Evolutionary conservation across 2,113 vertebrate species (phyloP).

Genomic region (Eulacestoma nigropectus): DNA sequence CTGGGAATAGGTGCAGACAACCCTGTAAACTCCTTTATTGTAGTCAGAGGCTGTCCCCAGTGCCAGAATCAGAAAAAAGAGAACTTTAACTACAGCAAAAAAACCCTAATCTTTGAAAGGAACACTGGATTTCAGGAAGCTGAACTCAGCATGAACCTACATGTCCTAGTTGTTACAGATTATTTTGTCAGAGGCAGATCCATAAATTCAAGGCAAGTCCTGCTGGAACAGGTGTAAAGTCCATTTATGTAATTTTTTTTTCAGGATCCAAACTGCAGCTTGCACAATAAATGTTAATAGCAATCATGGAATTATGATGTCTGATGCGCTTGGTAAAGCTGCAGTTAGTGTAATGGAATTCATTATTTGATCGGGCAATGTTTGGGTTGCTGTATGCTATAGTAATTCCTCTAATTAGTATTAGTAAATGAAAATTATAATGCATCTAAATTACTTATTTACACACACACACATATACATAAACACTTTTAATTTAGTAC

Average conservation of each 20-base stretch:
- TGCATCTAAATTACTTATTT: neutral
- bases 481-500: neutral
- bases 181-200: neutral
- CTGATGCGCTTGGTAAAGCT: neutral
- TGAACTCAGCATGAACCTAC: neutral
- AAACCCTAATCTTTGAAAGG: neutral
- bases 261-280: neutral
- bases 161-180: neutral
- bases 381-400: neutral
- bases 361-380: slow-evolving; percentile 10
- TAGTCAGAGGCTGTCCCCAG: neutral
- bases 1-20: neutral
- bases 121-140: neutral
- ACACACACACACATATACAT: too few relatives aligned
- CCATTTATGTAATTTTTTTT: neutral
- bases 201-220: neutral
- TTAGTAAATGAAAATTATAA: neutral
- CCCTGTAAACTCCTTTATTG: neutral
- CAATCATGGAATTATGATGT: neutral
- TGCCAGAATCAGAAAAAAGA: neutral
- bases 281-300: neutral
- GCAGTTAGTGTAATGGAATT: neutral
- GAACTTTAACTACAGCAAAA: neutral
- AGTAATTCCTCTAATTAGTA: slow-evolving; percentile 13
- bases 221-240: neutral